Evolutionary conservation across 2,113 vertebrate genomes (phyloP).

Genomic region (Misgurnus mizolepis): DNA sequence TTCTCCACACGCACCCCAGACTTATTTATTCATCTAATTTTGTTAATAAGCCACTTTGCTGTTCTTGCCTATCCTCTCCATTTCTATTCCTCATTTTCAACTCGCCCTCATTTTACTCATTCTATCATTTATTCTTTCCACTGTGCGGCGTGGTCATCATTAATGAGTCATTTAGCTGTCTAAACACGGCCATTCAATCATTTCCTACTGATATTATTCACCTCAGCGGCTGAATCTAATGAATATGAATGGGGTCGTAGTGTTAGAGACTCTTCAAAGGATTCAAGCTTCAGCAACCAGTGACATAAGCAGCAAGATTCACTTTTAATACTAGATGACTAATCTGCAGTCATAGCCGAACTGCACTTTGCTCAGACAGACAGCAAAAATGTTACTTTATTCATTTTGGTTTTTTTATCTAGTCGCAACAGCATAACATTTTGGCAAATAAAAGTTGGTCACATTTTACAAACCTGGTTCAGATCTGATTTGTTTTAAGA

Average conservation of each 20-base stretch:
- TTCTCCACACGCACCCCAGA: background rate
- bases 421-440: too few relatives aligned
- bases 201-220: constrained; percentile 16
- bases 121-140: constrained; percentile 21
- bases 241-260: constrained; percentile 29
- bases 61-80: constrained; percentile 8
- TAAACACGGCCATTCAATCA: constrained; percentile 25
- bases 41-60: constrained; percentile 22
- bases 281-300: constrained; percentile 8
- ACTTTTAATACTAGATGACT: background rate
- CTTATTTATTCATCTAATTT: constrained; percentile 13
- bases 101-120: background rate
- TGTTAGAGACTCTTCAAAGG: constrained; percentile 35
- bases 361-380: too few relatives aligned
- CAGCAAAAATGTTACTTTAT: too few relatives aligned
- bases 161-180: constrained; percentile 33
- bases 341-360: background rate
- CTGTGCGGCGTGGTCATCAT: background rate
- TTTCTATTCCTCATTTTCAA: background rate
- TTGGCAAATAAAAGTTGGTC: too few relatives aligned
- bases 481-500: too few relatives aligned
- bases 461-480: too few relatives aligned
- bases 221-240: constrained; percentile 9
- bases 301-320: background rate
- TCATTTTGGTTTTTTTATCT: too few relatives aligned